Percentiles rank a stretch among this genome's conserved stretches.
Conservation (phyloP, 1,140 invertebrate species). For the Spodoptera frugiperda region DNA sequence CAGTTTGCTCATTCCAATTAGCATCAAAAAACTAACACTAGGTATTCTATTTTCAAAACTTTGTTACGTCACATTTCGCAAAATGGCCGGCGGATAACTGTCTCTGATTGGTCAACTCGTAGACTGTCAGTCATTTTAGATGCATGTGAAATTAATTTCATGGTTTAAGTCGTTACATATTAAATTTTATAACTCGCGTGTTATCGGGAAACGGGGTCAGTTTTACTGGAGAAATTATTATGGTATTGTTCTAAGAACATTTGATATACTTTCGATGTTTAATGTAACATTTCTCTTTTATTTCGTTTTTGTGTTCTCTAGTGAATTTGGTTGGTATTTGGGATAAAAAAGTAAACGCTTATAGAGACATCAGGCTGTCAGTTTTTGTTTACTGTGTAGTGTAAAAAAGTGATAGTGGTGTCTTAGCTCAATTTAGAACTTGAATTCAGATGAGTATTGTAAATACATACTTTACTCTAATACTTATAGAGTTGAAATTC, state of each 20-base stretch:
- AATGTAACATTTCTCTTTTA: slow-evolving; percentile 42
- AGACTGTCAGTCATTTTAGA: slow-evolving; percentile 4
- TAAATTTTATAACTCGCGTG: slow-evolving; percentile 37
- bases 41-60: slow-evolving; percentile 49
- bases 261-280: slow-evolving; percentile 30
- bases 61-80: slow-evolving; percentile 31
- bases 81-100: background rate
- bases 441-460: too few relatives aligned
- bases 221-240: slow-evolving; percentile 29
- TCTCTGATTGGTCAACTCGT: slow-evolving; percentile 27
- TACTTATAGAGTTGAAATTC: too few relatives aligned
- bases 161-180: slow-evolving; percentile 32
- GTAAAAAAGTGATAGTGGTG: too few relatives aligned
- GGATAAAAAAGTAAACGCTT: background rate
- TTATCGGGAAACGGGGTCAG: slow-evolving; percentile 28
- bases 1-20: slow-evolving; percentile 73
- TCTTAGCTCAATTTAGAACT: too few relatives aligned
- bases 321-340: background rate
- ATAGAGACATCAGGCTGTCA: too few relatives aligned
- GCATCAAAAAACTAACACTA: slow-evolving; percentile 65
- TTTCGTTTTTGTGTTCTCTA: slow-evolving; percentile 2
- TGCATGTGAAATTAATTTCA: slow-evolving; percentile 40
- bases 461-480: too few relatives aligned
- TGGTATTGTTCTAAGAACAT: slow-evolving; percentile 22
- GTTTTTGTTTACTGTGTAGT: too few relatives aligned